Conservation (phyloP, 2,888 invertebrate species). For the Parapristionchus giblindavisi region DNA sequence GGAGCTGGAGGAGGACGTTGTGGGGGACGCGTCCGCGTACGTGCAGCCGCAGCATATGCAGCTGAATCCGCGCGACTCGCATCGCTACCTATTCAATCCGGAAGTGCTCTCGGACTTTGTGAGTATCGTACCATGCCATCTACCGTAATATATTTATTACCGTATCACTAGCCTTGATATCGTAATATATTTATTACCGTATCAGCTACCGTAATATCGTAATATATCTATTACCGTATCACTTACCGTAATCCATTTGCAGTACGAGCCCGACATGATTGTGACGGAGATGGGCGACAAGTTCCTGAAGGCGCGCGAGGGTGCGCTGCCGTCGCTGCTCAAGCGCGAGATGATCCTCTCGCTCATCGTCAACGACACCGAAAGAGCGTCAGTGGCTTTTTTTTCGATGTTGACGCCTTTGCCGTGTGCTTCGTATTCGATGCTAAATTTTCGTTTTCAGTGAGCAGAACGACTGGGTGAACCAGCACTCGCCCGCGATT, state of each 20-base stretch:
- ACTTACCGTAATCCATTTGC: background rate
- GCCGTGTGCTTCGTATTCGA: too few relatives aligned
- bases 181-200: background rate
- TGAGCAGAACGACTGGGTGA: slow-evolving; percentile 42
- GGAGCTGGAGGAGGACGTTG: slow-evolving; percentile 18
- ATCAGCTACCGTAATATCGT: too few relatives aligned
- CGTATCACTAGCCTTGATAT: background rate
- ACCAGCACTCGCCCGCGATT: slow-evolving; percentile 36
- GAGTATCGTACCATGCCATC: background rate
- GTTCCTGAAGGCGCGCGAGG: slow-evolving; percentile 37
- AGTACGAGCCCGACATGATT: slow-evolving; percentile 37
- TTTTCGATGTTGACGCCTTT: background rate
- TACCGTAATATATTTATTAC: background rate
- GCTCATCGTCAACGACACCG: slow-evolving; percentile 35
- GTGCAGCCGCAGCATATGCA: slow-evolving; percentile 7
- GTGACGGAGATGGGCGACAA: slow-evolving; percentile 34
- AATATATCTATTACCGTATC: background rate
- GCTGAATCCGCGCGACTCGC: slow-evolving; percentile 9
- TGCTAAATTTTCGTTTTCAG: slow-evolving; percentile 38
- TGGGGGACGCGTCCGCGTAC: background rate
- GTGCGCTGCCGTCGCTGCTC: slow-evolving; percentile 24
- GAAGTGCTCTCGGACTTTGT: slow-evolving; percentile 29
- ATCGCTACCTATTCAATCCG: slow-evolving; percentile 32
- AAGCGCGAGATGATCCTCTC: slow-evolving; percentile 34
- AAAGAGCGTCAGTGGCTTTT: slow-evolving; percentile 25